Evolutionary conservation across 64 coral and sea anemone genomes (phyloP).

Genomic region (Cladopsammia gracilis): DNA sequence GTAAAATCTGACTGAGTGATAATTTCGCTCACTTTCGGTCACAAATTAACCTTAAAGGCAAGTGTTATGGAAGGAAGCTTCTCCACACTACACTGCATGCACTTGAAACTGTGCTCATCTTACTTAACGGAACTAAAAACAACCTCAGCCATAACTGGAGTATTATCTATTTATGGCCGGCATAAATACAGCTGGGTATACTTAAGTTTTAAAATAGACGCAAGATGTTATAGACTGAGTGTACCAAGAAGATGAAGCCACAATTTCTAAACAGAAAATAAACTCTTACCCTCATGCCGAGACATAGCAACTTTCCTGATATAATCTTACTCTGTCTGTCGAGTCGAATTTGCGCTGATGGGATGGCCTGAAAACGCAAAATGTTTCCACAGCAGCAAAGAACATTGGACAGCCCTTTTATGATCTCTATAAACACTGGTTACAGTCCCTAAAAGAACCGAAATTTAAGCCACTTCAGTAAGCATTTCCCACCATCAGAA

Average conservation of each 20-base stretch:
- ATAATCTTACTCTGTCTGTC: slow-evolving; percentile 14
- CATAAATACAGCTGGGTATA: background rate
- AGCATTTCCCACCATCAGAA: slow-evolving; percentile 33
- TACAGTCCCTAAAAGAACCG: background rate
- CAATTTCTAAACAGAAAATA: slow-evolving; percentile 35
- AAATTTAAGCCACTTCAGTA: slow-evolving; percentile 11
- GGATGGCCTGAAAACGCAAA: slow-evolving; percentile 35
- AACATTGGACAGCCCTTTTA: slow-evolving; percentile 81
- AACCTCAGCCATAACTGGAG: background rate
- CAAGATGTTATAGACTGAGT: background rate
- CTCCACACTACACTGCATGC: background rate
- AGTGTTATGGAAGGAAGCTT: background rate
- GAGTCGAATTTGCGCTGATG: slow-evolving; percentile 48
- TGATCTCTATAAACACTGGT: slow-evolving; percentile 11
- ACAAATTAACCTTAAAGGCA: background rate
- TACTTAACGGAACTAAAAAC: background rate
- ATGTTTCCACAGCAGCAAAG: slow-evolving; percentile 61
- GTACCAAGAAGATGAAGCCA: background rate
- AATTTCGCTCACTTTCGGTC: background rate
- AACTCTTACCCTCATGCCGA: slow-evolving; percentile 81
- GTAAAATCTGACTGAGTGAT: background rate
- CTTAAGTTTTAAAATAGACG: background rate
- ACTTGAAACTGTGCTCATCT: background rate
- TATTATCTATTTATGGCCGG: background rate
- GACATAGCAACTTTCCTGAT: slow-evolving; percentile 77